Conservation (phyloP, 2,797 vertebrate genomes). For the Tarsius wallacei region DNA sequence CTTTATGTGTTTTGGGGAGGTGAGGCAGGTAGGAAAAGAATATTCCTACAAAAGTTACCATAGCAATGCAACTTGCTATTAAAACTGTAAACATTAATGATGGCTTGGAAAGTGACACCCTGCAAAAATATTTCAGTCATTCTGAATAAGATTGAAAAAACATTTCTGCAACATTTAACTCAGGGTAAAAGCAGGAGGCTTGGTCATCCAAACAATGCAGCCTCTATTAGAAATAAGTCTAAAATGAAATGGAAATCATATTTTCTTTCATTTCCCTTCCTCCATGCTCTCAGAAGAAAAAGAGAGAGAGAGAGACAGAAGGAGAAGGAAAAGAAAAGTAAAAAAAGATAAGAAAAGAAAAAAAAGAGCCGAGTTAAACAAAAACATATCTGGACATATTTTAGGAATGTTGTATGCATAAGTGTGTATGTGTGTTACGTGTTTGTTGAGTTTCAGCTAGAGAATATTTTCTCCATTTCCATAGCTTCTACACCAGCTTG, state of each 20-base stretch:
- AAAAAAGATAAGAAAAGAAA: not conserved
- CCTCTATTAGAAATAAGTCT: conserved; percentile 83
- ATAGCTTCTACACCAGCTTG: conserved; percentile 77
- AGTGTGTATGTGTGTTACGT: not conserved
- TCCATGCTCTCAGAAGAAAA: not conserved
- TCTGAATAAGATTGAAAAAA: conserved; percentile 83
- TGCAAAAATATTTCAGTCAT: conserved; percentile 88
- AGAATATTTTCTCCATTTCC: conserved; percentile 78
- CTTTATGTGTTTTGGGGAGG: conserved; percentile 67
- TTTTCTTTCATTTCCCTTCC: conserved; percentile 83
- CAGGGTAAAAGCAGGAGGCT: conserved; percentile 85
- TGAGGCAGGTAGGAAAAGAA: conserved; percentile 28
- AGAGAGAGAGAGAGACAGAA: too few relatives aligned
- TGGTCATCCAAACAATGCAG: conserved; percentile 78
- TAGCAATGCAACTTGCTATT: conserved; percentile 85
- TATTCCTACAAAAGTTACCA: conserved; percentile 85
- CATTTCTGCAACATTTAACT: conserved; percentile 84
- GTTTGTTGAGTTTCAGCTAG: conserved; percentile 42
- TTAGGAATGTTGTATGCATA: conserved; percentile 15
- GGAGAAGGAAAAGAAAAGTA: too few relatives aligned
- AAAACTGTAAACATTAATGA: conserved; percentile 88
- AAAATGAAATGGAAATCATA: conserved; percentile 85
- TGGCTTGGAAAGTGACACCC: conserved; percentile 87
- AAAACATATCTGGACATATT: conserved; percentile 10
- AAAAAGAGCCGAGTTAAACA: not conserved